phyloP scores from a whole-genome alignment of 2,888 invertebrate species.

The Aquatica leii region DNA sequence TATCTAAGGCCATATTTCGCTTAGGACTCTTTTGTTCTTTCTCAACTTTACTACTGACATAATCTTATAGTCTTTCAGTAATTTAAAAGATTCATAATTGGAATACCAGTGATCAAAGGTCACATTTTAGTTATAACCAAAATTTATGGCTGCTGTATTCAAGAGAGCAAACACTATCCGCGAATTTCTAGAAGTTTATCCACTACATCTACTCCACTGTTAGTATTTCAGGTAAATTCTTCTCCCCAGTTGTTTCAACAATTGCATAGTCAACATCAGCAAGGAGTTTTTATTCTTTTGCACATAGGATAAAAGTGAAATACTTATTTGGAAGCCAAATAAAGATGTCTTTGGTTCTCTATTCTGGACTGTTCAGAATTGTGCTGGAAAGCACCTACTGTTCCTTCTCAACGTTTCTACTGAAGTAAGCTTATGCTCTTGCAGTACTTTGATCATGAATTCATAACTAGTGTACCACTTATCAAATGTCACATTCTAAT shows the following conservation, averaged over 20 bases:
- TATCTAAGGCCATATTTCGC: no score
- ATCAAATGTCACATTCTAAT: no score
- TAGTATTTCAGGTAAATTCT: neutral
- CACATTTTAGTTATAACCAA: no score
- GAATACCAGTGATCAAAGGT: no score
- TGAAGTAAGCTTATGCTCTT: neutral
- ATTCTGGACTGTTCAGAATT: neutral
- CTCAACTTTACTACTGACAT: no score
- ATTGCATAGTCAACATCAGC: neutral
- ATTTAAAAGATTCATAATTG: no score
- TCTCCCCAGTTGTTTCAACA: neutral
- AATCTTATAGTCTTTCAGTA: no score
- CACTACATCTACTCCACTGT: neutral
- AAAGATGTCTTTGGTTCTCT: neutral
- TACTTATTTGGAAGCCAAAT: neutral
- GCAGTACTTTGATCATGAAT: no score
- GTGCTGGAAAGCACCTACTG: neutral
- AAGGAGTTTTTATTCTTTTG: neutral
- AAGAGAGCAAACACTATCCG: neutral
- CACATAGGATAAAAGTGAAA: neutral
- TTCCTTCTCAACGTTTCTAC: neutral
- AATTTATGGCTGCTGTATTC: neutral
- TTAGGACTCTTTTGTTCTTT: no score
- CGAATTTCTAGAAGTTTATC: neutral
- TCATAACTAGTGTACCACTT: neutral